These are phyloP conservation scores for Clitarchus hookeri DNA, from an alignment of 2,888 invertebrate species.

Conservation along the genomic window DNA sequence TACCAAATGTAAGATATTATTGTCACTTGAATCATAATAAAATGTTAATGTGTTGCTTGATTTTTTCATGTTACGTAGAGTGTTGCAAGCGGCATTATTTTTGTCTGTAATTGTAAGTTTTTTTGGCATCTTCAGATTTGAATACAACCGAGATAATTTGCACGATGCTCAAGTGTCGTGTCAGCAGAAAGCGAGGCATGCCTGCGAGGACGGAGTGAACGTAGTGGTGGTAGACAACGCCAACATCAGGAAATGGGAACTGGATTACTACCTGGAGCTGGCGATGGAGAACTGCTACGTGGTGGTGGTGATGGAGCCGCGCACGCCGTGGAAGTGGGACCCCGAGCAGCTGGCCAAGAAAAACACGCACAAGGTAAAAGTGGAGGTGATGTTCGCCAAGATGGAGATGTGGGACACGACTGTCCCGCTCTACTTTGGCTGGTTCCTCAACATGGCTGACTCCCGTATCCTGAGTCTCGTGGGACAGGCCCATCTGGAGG, in stretches of 20 bases:
- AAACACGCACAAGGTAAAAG: slow-evolving; percentile 38
- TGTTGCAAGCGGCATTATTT: too few relatives aligned
- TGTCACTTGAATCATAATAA: not conserved
- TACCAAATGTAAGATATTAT: not conserved
- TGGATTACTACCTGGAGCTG: slow-evolving; percentile 49
- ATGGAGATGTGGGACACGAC: slow-evolving; percentile 35
- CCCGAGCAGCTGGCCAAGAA: slow-evolving; percentile 46
- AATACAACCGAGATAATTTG: slow-evolving; percentile 48
- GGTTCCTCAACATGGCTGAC: slow-evolving; percentile 44
- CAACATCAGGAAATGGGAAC: slow-evolving; percentile 51
- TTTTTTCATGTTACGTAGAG: too few relatives aligned
- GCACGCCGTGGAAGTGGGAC: slow-evolving; percentile 51
- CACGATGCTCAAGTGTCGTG: slow-evolving; percentile 50
- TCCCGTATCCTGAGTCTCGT: slow-evolving; percentile 39
- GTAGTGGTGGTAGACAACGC: slow-evolving; percentile 53
- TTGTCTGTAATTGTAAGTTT: too few relatives aligned
- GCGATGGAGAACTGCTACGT: slow-evolving; percentile 49
- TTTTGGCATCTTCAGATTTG: slow-evolving; percentile 40
- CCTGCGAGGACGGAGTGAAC: slow-evolving; percentile 45
- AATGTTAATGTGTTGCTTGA: too few relatives aligned
- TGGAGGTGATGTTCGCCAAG: slow-evolving; percentile 36
- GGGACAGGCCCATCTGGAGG: slow-evolving; percentile 38
- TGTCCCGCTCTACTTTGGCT: slow-evolving; percentile 44
- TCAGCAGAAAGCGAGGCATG: slow-evolving; percentile 47
- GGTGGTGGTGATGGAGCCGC: slow-evolving; percentile 50